These are phyloP conservation scores for Apis dorsata DNA, from an alignment of 1,140 invertebrate genomes.

Conservation along the genomic window DNA sequence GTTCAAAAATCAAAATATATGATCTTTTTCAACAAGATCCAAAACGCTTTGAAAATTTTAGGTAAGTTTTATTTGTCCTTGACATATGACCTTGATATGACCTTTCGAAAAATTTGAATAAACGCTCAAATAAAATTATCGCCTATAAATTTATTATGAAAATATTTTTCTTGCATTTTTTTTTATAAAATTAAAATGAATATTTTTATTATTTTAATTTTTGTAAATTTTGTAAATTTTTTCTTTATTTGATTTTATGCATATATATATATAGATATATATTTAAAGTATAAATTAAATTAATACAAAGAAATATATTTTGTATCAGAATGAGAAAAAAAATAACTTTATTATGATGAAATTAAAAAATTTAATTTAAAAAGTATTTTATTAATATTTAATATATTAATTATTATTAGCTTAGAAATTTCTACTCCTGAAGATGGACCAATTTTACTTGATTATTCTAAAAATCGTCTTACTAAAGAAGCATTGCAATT, in stretches of 20 bases:
- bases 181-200: background rate
- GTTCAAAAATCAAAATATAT: conserved; percentile 87
- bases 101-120: conserved; percentile 54
- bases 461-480: conserved; percentile 98
- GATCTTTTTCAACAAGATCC: conserved; percentile 89
- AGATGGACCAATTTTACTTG: conserved; percentile 93
- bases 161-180: background rate
- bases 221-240: background rate
- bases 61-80: conserved; percentile 80
- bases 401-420: conserved; percentile 79
- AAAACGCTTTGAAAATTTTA: conserved; percentile 89
- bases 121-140: background rate
- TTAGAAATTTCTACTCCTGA: conserved; percentile 87
- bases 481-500: conserved; percentile 87
- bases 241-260: background rate
- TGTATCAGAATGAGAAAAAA: background rate
- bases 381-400: background rate
- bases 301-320: background rate
- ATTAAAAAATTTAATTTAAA: conserved; percentile 2
- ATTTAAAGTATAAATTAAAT: too few species aligned
- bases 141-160: background rate
- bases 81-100: conserved; percentile 70
- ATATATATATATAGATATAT: too few species aligned
- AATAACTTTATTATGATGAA: background rate
- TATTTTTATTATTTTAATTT: background rate